phyloP scores from a whole-genome alignment of 1,140 invertebrate species.

The Cepaea nemoralis region DNA sequence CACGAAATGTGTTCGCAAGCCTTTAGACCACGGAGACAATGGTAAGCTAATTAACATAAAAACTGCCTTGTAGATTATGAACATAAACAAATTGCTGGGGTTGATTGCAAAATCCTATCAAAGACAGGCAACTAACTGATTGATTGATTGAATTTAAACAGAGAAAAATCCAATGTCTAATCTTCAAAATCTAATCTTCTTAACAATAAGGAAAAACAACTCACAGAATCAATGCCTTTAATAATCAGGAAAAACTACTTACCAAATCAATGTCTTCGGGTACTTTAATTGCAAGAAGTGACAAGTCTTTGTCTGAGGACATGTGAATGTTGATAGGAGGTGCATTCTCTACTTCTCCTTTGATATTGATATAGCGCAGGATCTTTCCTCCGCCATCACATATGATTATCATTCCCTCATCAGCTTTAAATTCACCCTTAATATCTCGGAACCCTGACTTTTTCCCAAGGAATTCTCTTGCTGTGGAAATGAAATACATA shows the following conservation, averaged over 20 bases:
- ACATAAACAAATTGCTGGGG: too few species aligned
- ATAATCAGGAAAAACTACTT: conserved; percentile 3
- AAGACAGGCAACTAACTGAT: not conserved
- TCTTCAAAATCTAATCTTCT: not conserved
- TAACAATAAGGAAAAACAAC: not conserved
- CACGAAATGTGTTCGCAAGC: too few species aligned
- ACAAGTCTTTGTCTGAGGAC: conserved; percentile 40
- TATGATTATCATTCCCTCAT: conserved; percentile 52
- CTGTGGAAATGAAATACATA: conserved; percentile 1
- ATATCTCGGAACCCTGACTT: conserved; percentile 53
- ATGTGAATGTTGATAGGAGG: conserved; percentile 8
- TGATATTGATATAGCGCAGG: conserved; percentile 74
- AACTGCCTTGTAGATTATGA: too few species aligned
- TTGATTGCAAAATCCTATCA: too few species aligned
- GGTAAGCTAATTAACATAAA: not conserved
- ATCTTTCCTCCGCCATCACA: conserved; percentile 59
- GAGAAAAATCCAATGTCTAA: not conserved
- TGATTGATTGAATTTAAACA: too few species aligned
- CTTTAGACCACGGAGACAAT: too few species aligned
- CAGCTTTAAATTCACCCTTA: conserved; percentile 48
- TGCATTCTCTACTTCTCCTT: not conserved
- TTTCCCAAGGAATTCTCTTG: conserved; percentile 55
- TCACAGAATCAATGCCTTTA: not conserved
- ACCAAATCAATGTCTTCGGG: conserved; percentile 56
- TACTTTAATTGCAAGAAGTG: conserved; percentile 53